Conservation (phyloP, 1,140 invertebrate genomes). For the Aphidius gifuensis region DNA sequence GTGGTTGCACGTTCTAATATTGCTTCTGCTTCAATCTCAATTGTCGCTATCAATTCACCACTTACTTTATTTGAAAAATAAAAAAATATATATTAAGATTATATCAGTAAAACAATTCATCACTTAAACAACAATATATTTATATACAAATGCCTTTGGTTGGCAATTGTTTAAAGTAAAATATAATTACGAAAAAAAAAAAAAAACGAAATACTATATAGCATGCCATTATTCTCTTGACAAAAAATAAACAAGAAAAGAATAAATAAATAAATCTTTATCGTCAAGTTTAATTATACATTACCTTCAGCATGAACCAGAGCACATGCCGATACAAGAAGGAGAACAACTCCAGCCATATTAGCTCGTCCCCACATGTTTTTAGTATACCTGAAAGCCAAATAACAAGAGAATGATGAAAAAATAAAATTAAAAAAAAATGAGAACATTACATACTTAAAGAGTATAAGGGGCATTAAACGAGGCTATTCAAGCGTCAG, state of each 20-base stretch:
- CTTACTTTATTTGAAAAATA: not conserved
- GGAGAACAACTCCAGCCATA: slow-evolving; percentile 41
- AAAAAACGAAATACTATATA: no score
- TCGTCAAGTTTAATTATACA: no score
- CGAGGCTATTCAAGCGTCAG: no score
- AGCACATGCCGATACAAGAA: slow-evolving; percentile 35
- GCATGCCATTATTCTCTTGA: no score
- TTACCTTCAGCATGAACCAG: slow-evolving; percentile 37
- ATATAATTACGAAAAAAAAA: no score
- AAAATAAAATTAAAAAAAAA: slow-evolving; percentile 5
- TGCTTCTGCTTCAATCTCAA: slow-evolving; percentile 30
- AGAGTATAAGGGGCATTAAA: no score
- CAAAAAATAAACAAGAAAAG: no score
- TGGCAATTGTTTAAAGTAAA: no score
- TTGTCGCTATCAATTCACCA: not conserved
- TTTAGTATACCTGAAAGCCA: slow-evolving; percentile 6
- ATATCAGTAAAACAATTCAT: not conserved
- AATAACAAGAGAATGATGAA: not conserved
- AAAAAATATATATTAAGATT: not conserved
- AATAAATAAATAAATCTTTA: no score
- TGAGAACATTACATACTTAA: not conserved
- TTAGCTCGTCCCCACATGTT: slow-evolving; percentile 48
- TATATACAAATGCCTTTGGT: no score
- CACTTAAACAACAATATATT: no score
- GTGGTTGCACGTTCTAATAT: slow-evolving; percentile 62